phyloP scores from a whole-genome alignment of 2,797 vertebrate genomes.

The Tympanoctomys barrerae region DNA sequence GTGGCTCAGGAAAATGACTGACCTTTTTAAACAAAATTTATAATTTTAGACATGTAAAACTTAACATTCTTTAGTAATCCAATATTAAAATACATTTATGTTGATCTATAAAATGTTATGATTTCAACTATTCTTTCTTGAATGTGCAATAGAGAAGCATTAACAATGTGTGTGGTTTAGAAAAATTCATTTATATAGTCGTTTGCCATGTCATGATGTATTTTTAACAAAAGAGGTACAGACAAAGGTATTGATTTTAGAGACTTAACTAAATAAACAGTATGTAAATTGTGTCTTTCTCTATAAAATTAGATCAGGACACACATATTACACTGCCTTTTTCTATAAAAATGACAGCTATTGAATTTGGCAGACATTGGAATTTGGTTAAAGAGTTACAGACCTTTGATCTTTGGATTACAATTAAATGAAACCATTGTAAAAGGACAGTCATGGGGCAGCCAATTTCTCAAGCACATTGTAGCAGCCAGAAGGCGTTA shows the following conservation, averaged over 20 bases:
- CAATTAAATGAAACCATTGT: conserved; percentile 91
- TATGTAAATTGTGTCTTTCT: conserved; percentile 99
- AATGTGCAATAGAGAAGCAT: conserved; percentile 97
- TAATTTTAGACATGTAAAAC: conserved; percentile 95
- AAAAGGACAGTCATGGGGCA: conserved; percentile 87
- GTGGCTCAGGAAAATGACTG: conserved; percentile 91
- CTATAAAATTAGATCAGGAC: conserved; percentile 98
- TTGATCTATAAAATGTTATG: conserved; percentile 95
- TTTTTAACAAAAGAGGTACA: conserved; percentile 98
- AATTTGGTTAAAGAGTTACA: conserved; percentile 99
- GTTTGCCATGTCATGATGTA: conserved; percentile 98
- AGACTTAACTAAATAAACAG: conserved; percentile 99
- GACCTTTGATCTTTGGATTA: conserved; percentile 96
- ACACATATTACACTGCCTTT: conserved; percentile 97
- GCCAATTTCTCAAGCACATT: conserved; percentile 84
- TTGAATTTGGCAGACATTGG: conserved; percentile 98
- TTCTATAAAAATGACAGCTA: conserved; percentile 96
- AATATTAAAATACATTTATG: conserved; percentile 94
- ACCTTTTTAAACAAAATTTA: conserved; percentile 98
- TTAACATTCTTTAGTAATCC: conserved; percentile 94
- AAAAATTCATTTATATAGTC: conserved; percentile 96
- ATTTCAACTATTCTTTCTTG: conserved; percentile 91
- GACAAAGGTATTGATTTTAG: conserved; percentile 98
- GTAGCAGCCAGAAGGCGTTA: conserved; percentile 82
- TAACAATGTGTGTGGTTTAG: conserved; percentile 96